A percentile compares a stretch with the other conserved stretches of the same genome.
Evolutionary conservation across 92 coral and sea anemone genomes (phyloP).

Genomic region (Metridium senile): DNA sequence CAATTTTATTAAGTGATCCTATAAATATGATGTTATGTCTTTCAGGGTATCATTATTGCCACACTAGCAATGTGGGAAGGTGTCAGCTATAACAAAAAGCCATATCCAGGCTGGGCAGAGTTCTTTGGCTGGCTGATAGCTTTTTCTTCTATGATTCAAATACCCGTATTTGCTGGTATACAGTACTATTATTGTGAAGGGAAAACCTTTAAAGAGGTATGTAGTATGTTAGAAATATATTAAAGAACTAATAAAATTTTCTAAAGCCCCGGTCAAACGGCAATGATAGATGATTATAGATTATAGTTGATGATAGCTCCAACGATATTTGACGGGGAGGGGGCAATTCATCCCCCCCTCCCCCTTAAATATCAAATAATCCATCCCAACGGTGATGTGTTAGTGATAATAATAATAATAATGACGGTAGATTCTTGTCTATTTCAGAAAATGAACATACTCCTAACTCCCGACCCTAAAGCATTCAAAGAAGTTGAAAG

Average conservation of each 20-base stretch:
- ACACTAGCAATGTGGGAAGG: conserved; percentile 83
- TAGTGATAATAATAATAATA: not conserved
- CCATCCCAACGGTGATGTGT: not conserved
- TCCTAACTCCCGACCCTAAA: conserved; percentile 44
- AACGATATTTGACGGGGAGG: too few species aligned
- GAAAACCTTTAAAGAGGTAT: conserved; percentile 49
- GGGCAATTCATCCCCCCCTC: too few species aligned
- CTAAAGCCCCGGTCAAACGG: too few species aligned
- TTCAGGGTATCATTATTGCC: conserved; percentile 69
- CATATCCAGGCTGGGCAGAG: conserved; percentile 95
- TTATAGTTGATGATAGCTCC: too few species aligned
- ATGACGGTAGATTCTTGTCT: not conserved
- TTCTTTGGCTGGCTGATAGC: conserved; percentile 91
- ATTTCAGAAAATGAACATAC: conserved; percentile 51
- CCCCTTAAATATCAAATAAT: too few species aligned
- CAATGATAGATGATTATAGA: too few species aligned
- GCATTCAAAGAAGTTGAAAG: conserved; percentile 61
- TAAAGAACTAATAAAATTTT: too few species aligned
- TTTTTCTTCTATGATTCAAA: conserved; percentile 65
- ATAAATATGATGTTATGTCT: too few species aligned
- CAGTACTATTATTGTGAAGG: conserved; percentile 67
- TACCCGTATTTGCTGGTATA: conserved; percentile 67
- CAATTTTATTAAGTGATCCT: too few species aligned
- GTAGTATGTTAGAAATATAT: not conserved
- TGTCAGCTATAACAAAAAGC: conserved; percentile 57